phyloP scores from a whole-genome alignment of 2,888 invertebrate genomes.

The Stegophylla sp. region DNA sequence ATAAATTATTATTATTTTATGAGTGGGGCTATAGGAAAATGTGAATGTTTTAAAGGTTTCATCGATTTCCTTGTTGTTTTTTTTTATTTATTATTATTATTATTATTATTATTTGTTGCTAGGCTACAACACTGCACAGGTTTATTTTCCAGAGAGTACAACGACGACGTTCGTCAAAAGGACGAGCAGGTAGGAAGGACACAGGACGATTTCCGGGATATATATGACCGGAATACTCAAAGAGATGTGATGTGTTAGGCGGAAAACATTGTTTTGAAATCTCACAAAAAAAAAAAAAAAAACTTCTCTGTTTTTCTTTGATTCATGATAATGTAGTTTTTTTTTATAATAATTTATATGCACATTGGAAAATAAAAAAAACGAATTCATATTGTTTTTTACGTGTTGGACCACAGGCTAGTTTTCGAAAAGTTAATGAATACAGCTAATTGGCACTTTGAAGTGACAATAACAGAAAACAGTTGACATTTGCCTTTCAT shows the following conservation, averaged over 20 bases:
- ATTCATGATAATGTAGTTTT: neutral
- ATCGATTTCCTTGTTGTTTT: constrained; percentile 41
- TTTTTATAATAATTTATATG: neutral
- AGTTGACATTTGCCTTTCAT: too few relatives aligned
- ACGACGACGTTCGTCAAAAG: constrained; percentile 32
- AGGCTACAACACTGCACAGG: constrained; percentile 13
- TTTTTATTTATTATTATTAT: constrained; percentile 16
- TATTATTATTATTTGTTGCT: constrained; percentile 45
- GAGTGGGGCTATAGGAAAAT: constrained; percentile 13
- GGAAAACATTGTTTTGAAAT: constrained; percentile 10
- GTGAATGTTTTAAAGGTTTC: constrained; percentile 55
- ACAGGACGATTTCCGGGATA: constrained; percentile 15
- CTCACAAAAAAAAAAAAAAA: neutral
- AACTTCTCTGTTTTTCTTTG: neutral
- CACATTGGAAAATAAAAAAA: neutral
- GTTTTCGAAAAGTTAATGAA: too few relatives aligned
- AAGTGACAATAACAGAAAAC: too few relatives aligned
- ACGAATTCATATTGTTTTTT: too few relatives aligned
- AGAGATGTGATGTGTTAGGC: neutral
- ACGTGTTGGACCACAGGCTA: too few relatives aligned
- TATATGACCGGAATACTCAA: constrained; percentile 44
- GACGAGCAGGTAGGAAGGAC: constrained; percentile 8
- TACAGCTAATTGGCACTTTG: too few relatives aligned
- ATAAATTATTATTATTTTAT: constrained; percentile 24
- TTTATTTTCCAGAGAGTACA: neutral